These are phyloP conservation scores for Propsilocerus akamusi DNA, from an alignment of 1,140 invertebrate species.

Conservation along the genomic window DNA sequence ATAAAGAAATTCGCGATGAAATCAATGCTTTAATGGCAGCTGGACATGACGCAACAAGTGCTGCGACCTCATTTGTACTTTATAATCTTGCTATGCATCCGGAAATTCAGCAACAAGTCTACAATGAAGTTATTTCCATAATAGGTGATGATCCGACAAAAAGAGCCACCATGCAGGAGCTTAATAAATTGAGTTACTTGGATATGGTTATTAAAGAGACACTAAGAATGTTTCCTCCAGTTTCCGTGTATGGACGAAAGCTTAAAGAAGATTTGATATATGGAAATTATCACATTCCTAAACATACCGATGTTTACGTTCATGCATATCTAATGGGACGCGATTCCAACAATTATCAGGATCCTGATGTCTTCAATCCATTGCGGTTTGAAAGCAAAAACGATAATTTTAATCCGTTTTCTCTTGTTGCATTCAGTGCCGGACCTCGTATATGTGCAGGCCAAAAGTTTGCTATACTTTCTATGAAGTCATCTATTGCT, in stretches of 20 bases:
- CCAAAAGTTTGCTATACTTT: slow-evolving; percentile 24
- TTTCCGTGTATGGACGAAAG: slow-evolving; percentile 31
- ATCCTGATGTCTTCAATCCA: slow-evolving; percentile 38
- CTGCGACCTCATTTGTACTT: slow-evolving; percentile 32
- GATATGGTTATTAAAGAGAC: slow-evolving; percentile 43
- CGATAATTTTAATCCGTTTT: slow-evolving; percentile 21
- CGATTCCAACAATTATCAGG: slow-evolving; percentile 29
- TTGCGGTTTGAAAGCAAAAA: slow-evolving; percentile 29
- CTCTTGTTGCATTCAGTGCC: slow-evolving; percentile 43
- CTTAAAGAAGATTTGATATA: slow-evolving; percentile 19
- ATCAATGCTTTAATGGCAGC: slow-evolving; percentile 64
- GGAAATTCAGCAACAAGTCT: slow-evolving; percentile 35
- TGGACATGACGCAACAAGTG: slow-evolving; percentile 44
- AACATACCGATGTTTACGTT: not conserved
- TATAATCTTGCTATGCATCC: slow-evolving; percentile 31
- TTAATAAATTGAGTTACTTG: slow-evolving; percentile 32
- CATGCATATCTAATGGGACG: slow-evolving; percentile 8
- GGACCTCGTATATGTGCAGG: slow-evolving; percentile 40
- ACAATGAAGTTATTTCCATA: slow-evolving; percentile 33
- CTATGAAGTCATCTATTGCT: slow-evolving; percentile 22
- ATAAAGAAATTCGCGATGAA: slow-evolving; percentile 47
- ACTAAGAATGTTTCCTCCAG: slow-evolving; percentile 37
- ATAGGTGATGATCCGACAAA: slow-evolving; percentile 24
- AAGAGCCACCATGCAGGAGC: slow-evolving; percentile 26
- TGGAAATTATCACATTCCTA: not conserved